phyloP scores from a whole-genome alignment of 2,888 invertebrate species.

The Xylocampa areola region DNA sequence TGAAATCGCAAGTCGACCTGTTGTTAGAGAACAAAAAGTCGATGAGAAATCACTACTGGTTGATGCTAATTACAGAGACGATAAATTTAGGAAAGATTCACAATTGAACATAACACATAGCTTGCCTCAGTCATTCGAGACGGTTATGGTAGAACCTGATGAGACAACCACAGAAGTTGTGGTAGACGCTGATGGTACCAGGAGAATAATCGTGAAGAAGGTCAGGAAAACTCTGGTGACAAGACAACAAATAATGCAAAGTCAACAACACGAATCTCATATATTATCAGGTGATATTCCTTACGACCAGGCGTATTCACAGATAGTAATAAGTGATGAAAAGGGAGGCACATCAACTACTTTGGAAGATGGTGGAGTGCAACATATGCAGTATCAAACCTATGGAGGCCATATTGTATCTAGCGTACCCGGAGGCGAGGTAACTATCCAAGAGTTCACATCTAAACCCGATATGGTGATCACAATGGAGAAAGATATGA shows the following conservation, averaged over 20 bases:
- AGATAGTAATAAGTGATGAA: constrained; percentile 92
- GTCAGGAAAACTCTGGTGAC: constrained; percentile 92
- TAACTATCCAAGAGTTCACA: constrained; percentile 91
- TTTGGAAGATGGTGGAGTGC: constrained; percentile 90
- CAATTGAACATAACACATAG: constrained; percentile 93
- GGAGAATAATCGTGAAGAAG: constrained; percentile 94
- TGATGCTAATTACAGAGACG: constrained; percentile 92
- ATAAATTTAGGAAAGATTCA: constrained; percentile 88
- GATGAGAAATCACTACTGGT: constrained; percentile 91
- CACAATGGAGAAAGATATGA: constrained; percentile 88
- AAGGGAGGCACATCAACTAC: constrained; percentile 90
- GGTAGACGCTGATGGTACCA: constrained; percentile 95
- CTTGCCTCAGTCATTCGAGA: constrained; percentile 94
- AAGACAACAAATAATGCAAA: constrained; percentile 91
- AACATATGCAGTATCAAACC: constrained; percentile 91
- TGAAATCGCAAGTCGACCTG: constrained; percentile 92
- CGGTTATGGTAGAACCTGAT: constrained; percentile 94
- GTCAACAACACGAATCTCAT: constrained; percentile 89
- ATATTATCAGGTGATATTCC: constrained; percentile 90
- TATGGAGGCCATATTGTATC: constrained; percentile 91
- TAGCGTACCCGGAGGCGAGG: constrained; percentile 90
- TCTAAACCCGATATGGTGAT: constrained; percentile 91
- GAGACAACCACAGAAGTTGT: constrained; percentile 95
- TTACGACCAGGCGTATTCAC: constrained; percentile 91
- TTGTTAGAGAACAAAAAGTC: constrained; percentile 81